Percentiles rank a stretch among this genome's conserved stretches.
These are phyloP conservation scores for Misgurnus mizolepis DNA, from an alignment of 2,113 vertebrate species.

Conservation along the genomic window DNA sequence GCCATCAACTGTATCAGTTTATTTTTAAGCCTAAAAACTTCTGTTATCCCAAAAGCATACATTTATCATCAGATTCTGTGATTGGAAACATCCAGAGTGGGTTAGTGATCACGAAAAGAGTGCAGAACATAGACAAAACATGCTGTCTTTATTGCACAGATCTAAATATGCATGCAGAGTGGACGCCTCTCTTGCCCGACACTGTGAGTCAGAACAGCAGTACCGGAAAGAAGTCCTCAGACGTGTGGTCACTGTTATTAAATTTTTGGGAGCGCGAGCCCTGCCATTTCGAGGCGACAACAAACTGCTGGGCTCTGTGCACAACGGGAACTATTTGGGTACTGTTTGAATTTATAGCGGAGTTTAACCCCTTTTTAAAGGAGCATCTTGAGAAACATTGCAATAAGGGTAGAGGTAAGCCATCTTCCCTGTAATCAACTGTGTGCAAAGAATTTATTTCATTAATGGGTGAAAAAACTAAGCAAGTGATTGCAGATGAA, in stretches of 20 bases:
- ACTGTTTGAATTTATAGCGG: constrained; percentile 38
- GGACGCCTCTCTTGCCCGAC: constrained; percentile 9
- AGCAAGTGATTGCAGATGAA: constrained; percentile 22
- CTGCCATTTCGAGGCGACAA: constrained; percentile 47
- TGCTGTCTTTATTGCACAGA: constrained; percentile 24
- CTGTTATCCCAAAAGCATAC: constrained; percentile 19
- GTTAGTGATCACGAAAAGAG: constrained; percentile 44
- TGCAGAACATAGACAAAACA: constrained; percentile 35
- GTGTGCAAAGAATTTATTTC: constrained; percentile 42
- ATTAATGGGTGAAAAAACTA: constrained; percentile 41
- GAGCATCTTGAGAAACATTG: constrained; percentile 39
- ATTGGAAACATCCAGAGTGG: not conserved
- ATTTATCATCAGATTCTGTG: constrained; percentile 41
- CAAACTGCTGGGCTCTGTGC: constrained; percentile 29
- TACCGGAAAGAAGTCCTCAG: constrained; percentile 42
- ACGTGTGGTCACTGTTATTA: constrained; percentile 43
- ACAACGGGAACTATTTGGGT: constrained; percentile 48
- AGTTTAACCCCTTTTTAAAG: constrained; percentile 51
- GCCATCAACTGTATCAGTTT: constrained; percentile 44
- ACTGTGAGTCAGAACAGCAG: constrained; percentile 33
- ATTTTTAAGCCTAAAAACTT: constrained; percentile 52
- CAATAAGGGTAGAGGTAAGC: constrained; percentile 20
- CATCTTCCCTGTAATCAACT: constrained; percentile 12
- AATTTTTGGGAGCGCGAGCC: constrained; percentile 46
- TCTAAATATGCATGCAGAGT: constrained; percentile 21